Evolutionary conservation across 2,888 invertebrate species (phyloP).

Genomic region (Aquatica leii): DNA sequence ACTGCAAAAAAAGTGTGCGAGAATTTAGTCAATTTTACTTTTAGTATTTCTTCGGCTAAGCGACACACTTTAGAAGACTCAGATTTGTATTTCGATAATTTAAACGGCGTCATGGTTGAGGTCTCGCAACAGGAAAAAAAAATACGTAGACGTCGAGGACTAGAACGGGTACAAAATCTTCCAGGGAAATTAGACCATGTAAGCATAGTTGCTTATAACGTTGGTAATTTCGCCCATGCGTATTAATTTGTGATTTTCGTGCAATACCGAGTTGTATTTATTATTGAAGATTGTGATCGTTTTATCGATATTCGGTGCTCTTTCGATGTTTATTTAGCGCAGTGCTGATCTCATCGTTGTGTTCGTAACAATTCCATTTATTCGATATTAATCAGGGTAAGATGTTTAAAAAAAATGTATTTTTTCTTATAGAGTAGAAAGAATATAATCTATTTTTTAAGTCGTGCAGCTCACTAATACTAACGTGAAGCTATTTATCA

Average conservation of each 20-base stretch:
- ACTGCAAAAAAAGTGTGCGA: slow-evolving; percentile 74
- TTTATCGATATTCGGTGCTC: no score
- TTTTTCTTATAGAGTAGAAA: background rate
- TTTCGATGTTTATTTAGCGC: background rate
- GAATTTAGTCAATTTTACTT: slow-evolving; percentile 79
- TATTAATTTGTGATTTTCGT: slow-evolving; percentile 18
- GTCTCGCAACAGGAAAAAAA: slow-evolving; percentile 71
- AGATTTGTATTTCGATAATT: slow-evolving; percentile 74
- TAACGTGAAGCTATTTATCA: slow-evolving; percentile 1
- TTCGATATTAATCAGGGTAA: background rate
- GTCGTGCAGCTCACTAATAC: background rate
- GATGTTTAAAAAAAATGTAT: background rate
- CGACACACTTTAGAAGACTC: slow-evolving; percentile 83
- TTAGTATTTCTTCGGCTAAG: slow-evolving; percentile 81
- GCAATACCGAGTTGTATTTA: slow-evolving; percentile 19
- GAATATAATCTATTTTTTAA: no score
- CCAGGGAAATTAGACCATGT: slow-evolving; percentile 92
- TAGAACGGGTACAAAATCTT: slow-evolving; percentile 74
- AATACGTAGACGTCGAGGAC: slow-evolving; percentile 71
- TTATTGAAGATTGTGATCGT: slow-evolving; percentile 13
- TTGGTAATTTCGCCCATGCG: slow-evolving; percentile 60
- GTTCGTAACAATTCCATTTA: background rate
- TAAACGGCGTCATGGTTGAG: slow-evolving; percentile 66
- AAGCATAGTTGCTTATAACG: slow-evolving; percentile 81
- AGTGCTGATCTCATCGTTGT: background rate